Evolutionary conservation across 2,888 invertebrate species (phyloP), one percentile per base, ranked within the genome.

Genomic region (Therioaphis trifolii): DNA sequence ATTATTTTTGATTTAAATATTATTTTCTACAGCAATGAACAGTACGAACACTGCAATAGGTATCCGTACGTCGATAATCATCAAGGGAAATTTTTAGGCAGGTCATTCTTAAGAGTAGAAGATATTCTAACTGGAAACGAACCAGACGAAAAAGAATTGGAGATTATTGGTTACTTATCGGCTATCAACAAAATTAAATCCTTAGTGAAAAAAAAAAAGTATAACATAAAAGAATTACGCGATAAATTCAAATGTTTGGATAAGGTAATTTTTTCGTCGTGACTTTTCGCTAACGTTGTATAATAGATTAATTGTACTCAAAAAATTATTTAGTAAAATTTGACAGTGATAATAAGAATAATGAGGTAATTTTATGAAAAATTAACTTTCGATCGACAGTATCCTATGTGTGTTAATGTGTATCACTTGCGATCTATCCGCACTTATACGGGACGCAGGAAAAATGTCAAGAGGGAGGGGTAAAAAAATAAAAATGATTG

Each of bases 181-280:
- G 2, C 29, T 1, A 24, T 79, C 12, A 79, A 43, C 40, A 79
- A 69, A 69, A 52, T 69, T 7, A 79, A 69, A 69, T 12, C 11
- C 11, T 1, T 7, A 0, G 14, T 40, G 4, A 79, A 55, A 40
- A 27, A 40, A 55, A 21, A 18, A 21, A 79, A 69, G 18, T 52
- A 2, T 1, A 27, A 69, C 55, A 14, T 79, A 55, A 43, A 5
- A 18, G 49, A 55, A 55, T 27, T 79, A 11, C 55, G 40, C 3
- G 78, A 69, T 40, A 40, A 18, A 2, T 79, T 18, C n/a, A n/a
- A 55, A 24, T 4, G 1, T 0, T 52, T 82, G 5, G 80, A 82
- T 46, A 21, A 58, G 72, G 80, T 78, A 68, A 35, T 35, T 35
- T n/a, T n/a, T n/a, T n/a, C n/a, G n/a, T n/a, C n/a, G n/a, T n/a